A percentile compares a stretch with the other conserved stretches of the same genome.
Evolutionary conservation across 2,888 invertebrate genomes (phyloP).

Genomic region (Auanema freiburgensis): DNA sequence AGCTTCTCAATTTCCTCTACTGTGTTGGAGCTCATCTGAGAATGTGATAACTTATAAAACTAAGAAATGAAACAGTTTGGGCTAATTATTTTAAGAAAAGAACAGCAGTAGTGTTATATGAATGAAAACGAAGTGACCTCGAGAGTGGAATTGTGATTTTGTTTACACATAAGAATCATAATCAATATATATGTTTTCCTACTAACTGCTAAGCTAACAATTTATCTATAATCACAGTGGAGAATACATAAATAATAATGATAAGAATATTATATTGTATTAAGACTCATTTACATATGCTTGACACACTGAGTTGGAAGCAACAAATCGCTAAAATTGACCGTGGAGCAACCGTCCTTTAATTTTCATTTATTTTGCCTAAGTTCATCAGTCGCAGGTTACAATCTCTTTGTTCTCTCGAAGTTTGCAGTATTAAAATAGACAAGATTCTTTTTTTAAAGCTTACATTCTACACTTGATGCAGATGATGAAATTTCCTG

Average conservation of each 20-base stretch:
- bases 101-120: slow-evolving; percentile 83
- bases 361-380: no score
- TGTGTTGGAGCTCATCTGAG: not conserved
- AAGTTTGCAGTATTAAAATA: no score
- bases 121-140: slow-evolving; percentile 67
- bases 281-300: not conserved
- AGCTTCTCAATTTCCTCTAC: not conserved
- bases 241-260: slow-evolving; percentile 6
- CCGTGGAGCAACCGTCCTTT: no score
- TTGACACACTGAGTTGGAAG: no score
- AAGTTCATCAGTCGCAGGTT: no score
- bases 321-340: no score
- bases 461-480: no score
- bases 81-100: not conserved
- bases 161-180: slow-evolving; percentile 7
- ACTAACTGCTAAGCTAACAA: not conserved
- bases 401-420: no score
- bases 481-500: no score
- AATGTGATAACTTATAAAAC: not conserved
- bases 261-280: not conserved
- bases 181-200: slow-evolving; percentile 1
- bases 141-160: not conserved
- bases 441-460: no score
- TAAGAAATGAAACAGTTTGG: not conserved
- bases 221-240: not conserved